These are phyloP conservation scores for Drosophila nr. perissopoda DNA, from an alignment of 2,888 invertebrate genomes.

Conservation along the genomic window DNA sequence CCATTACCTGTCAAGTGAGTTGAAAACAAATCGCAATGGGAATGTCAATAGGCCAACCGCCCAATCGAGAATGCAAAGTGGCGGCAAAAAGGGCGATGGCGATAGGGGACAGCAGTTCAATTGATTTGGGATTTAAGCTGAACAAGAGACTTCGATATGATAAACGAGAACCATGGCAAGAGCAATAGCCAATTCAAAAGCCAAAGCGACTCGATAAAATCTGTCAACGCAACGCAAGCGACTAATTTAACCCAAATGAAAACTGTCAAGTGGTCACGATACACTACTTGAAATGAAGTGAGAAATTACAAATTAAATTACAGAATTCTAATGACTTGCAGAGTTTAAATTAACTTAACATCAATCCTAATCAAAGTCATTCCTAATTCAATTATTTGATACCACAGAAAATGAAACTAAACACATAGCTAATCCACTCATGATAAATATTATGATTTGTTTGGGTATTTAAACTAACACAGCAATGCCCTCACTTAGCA, in stretches of 20 bases:
- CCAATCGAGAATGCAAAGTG: conserved; percentile 74
- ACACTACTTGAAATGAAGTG: conserved; percentile 7
- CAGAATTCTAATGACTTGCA: not conserved
- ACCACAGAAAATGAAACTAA: not conserved
- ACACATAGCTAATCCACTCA: not conserved
- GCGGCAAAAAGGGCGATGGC: conserved; percentile 68
- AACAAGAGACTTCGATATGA: conserved; percentile 32
- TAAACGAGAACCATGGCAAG: conserved; percentile 9
- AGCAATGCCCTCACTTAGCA: not conserved
- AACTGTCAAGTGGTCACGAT: conserved; percentile 26
- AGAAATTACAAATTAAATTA: not conserved
- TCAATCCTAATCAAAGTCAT: not conserved
- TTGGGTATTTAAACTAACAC: not conserved
- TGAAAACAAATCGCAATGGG: conserved; percentile 77
- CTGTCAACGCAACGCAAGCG: conserved; percentile 44
- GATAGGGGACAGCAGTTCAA: conserved; percentile 58
- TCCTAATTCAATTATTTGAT: not conserved
- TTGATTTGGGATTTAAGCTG: conserved; percentile 64
- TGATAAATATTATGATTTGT: not conserved
- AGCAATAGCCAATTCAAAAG: not conserved
- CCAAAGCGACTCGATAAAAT: conserved; percentile 43
- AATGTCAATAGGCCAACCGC: conserved; percentile 75
- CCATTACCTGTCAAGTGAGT: conserved; percentile 78
- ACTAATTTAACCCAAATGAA: conserved; percentile 40
- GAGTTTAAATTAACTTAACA: not conserved